A percentile compares a stretch with the other conserved stretches of the same genome.
These are phyloP conservation scores for Drosophila serrata DNA, from an alignment of 1,140 invertebrate genomes.

Conservation along the genomic window DNA sequence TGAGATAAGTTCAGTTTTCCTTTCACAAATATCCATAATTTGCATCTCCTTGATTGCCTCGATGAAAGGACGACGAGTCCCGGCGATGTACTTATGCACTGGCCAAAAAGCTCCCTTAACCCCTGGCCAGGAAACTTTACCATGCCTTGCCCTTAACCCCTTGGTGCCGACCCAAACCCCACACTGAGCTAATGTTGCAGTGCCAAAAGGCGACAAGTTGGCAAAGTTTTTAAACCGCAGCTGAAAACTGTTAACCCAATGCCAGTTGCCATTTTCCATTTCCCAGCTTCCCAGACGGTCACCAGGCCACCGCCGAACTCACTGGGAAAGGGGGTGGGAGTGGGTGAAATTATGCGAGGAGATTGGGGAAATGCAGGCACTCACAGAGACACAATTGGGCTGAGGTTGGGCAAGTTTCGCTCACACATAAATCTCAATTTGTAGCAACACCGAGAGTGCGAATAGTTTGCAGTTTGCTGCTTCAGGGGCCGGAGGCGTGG, in stretches of 20 bases:
- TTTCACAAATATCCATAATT: conserved; percentile 30
- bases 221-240: conserved; percentile 68
- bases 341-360: conserved; percentile 1
- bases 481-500: conserved; percentile 3
- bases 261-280: conserved; percentile 75
- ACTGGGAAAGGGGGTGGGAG: background rate
- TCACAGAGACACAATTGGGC: conserved; percentile 63
- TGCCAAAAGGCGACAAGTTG: conserved; percentile 71
- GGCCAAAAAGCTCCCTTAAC: conserved; percentile 33
- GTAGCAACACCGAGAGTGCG: conserved; percentile 76
- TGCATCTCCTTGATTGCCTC: conserved; percentile 22
- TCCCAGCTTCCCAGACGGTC: conserved; percentile 66
- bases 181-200: conserved; percentile 59
- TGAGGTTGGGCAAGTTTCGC: conserved; percentile 79
- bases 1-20: background rate
- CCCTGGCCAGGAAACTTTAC: conserved; percentile 35
- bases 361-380: conserved; percentile 11
- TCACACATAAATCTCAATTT: conserved; percentile 81
- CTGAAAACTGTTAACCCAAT: conserved; percentile 59
- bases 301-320: conserved; percentile 53
- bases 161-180: background rate
- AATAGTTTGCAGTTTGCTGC: conserved; percentile 67
- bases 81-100: conserved; percentile 38
- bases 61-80: conserved; percentile 15
- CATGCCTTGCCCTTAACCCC: conserved; percentile 32